phyloP scores from a whole-genome alignment of 2,113 vertebrate genomes.

The Fregetta grallaria region DNA sequence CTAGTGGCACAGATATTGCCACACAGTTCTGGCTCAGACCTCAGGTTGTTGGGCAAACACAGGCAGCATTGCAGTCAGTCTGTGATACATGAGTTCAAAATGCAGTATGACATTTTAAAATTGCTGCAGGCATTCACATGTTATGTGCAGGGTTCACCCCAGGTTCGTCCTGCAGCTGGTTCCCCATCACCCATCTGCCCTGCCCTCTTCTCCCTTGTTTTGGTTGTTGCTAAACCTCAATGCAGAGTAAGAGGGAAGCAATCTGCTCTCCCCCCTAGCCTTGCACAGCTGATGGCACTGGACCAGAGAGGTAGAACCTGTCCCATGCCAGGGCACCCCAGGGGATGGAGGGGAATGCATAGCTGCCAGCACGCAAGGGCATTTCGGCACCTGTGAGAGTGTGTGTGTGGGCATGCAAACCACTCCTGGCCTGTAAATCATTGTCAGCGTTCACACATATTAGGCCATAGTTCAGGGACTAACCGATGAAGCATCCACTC shows the following conservation, averaged over 20 bases:
- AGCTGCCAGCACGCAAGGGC: not conserved
- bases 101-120: not conserved
- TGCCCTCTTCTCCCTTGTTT: not conserved
- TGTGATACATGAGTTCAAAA: not conserved
- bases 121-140: not conserved
- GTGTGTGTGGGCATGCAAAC: not conserved
- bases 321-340: not conserved
- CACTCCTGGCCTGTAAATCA: conserved; percentile 57
- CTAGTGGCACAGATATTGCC: not conserved
- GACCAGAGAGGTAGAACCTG: not conserved
- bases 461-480: conserved; percentile 54
- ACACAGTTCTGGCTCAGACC: not conserved
- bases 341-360: not conserved
- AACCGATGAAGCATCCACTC: conserved; percentile 45
- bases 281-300: not conserved
- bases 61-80: not conserved
- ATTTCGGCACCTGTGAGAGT: not conserved
- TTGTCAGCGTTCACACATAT: not conserved
- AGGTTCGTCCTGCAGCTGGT: not conserved
- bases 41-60: not conserved
- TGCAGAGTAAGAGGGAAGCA: not conserved
- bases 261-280: not conserved
- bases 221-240: not conserved
- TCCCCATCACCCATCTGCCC: not conserved
- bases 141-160: not conserved